Base-by-base conservation (phyloP, 2,797 vertebrate genomes). In the Peromyscus attwateri region DNA sequence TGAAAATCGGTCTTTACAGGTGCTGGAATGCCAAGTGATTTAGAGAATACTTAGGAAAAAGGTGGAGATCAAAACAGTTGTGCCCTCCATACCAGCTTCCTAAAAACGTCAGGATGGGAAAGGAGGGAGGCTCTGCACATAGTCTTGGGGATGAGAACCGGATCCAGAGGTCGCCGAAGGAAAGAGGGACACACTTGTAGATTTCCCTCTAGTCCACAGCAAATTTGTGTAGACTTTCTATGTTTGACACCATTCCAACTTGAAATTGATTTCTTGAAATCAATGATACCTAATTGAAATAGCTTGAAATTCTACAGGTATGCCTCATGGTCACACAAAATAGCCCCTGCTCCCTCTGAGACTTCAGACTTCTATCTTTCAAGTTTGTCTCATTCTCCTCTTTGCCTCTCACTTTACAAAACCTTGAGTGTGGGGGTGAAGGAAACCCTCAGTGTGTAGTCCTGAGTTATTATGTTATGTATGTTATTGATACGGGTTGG, bases 231-330 rank as follows among this genome's bases (percentile, higher is more conserved):
- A 91, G 95, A 85, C 92, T 95, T 88, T 91, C 89, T 93, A 12
- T 10, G 4, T 31, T 73, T 60, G 66, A 57, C 16, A 29, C 11
- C n/a, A 34, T 87, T 87, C 40, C 73, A 11, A 55, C 43, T 73
- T 79, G 49, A 76, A 91, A 31, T 52, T 95, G 77, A 94, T 91
- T 88, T 87, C 87, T 89, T 79, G 55, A 95, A 75, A 83, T 82
- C 91, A 87, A 8, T 11, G 57, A 83, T 83, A 57, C n/a, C 73
- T 80, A 85, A 52, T 85, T 90, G n/a, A 83, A 89, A 89, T 71
- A 96, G 77, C 55, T 95, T 91, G 79, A 55, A 43, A 79, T 76
- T 92, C 62, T 87, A 79, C 87, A 89, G 73, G 31, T 60, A 49
- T 34, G 40, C 52, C 55, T 27, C 52, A 23, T 13, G 52, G 37